Conservation (phyloP, 2,113 vertebrate genomes). For the Lepisosteus oculatus region DNA sequence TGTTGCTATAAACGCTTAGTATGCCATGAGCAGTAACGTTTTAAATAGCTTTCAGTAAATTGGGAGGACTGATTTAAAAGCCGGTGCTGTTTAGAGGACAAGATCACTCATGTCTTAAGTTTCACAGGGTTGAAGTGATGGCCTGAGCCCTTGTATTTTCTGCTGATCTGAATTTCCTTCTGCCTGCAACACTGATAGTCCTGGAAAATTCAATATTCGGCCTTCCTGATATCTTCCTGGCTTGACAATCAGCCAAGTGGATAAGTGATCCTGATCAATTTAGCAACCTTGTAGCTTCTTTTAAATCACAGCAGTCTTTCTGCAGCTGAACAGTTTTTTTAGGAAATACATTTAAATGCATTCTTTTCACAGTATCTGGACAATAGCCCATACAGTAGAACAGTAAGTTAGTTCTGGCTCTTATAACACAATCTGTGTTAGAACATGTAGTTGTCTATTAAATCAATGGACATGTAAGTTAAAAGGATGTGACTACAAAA, state of each 20-base stretch:
- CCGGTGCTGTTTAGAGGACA: too few relatives aligned
- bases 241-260: slow-evolving; percentile 18
- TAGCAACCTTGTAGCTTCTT: neutral
- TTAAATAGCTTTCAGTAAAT: too few relatives aligned
- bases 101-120: too few relatives aligned
- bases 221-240: neutral
- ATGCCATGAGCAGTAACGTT: too few relatives aligned
- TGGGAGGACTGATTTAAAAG: too few relatives aligned
- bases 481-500: slow-evolving; percentile 4
- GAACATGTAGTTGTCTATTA: neutral
- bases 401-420: slow-evolving; percentile 7
- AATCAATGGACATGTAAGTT: slow-evolving; percentile 7
- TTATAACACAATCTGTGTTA: slow-evolving; percentile 1
- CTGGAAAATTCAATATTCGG: neutral
- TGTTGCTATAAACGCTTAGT: too few relatives aligned
- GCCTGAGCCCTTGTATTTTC: neutral
- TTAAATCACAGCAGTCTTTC: neutral
- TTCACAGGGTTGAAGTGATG: neutral
- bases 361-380: slow-evolving; percentile 16
- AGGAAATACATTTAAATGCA: neutral
- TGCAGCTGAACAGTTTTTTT: neutral
- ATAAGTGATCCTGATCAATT: slow-evolving; percentile 15
- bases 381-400: slow-evolving; percentile 7
- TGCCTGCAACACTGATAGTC: neutral
- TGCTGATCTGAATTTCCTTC: neutral